phyloP scores from a whole-genome alignment of 2,113 vertebrate species.

The Microcebus ravelobensis region DNA sequence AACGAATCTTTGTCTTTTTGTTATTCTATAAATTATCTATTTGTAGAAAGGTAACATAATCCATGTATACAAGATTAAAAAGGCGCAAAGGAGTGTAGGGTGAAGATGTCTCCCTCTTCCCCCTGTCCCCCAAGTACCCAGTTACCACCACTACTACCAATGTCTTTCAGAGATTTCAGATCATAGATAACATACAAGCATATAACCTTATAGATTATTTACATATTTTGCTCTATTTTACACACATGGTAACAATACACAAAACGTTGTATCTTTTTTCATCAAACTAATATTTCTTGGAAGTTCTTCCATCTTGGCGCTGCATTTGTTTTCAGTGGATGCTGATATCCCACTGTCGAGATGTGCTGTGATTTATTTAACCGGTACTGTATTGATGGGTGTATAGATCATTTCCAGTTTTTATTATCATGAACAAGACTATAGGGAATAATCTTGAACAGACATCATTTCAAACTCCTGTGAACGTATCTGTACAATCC shows the following conservation, averaged over 20 bases:
- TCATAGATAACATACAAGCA: background rate
- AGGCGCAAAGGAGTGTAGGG: background rate
- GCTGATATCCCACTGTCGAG: background rate
- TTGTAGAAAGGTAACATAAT: slow-evolving; percentile 30
- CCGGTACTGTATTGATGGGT: background rate
- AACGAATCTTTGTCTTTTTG: background rate
- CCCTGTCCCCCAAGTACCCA: background rate
- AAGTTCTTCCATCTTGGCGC: background rate
- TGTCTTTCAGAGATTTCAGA: background rate
- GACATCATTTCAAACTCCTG: background rate
- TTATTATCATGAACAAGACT: slow-evolving; percentile 8
- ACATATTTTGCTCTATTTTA: background rate
- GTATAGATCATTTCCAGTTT: background rate
- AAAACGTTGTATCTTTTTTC: background rate
- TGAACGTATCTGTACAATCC: background rate
- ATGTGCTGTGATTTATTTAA: background rate
- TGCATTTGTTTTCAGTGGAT: background rate
- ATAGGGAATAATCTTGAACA: background rate
- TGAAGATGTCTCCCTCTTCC: background rate
- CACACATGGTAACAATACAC: background rate
- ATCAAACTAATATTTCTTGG: background rate
- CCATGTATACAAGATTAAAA: background rate
- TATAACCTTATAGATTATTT: background rate
- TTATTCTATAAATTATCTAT: background rate
- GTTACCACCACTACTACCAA: background rate